Percentiles rank a stretch among this genome's conserved stretches.
phyloP scores from a whole-genome alignment of 2,797 vertebrate genomes.

The Premnoplex brunnescens region DNA sequence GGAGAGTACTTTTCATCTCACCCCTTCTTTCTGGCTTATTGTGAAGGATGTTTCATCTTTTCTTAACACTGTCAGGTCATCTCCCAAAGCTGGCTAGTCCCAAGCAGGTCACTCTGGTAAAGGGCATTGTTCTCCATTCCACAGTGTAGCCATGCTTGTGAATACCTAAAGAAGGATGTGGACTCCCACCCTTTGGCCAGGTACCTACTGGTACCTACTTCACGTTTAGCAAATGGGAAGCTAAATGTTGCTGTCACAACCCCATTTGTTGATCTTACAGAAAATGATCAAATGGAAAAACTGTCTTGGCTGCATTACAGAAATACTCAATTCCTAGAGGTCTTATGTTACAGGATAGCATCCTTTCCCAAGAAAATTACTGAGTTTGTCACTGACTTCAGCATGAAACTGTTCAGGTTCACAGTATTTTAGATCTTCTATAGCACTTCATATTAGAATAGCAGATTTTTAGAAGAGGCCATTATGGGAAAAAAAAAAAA shows the following conservation, averaged over 20 bases:
- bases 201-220: not conserved
- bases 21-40: not conserved
- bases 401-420: not conserved
- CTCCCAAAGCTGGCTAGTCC: not conserved
- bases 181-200: not conserved
- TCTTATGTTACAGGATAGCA: not conserved
- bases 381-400: not conserved
- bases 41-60: not conserved
- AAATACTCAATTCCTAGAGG: not conserved
- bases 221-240: not conserved
- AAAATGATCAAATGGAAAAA: slow-evolving; percentile 7
- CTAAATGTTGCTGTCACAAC: not conserved
- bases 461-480: not conserved
- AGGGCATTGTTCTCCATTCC: not conserved
- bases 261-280: not conserved
- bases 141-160: not conserved
- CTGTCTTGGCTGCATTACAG: not conserved
- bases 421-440: not conserved
- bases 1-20: not conserved
- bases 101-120: not conserved
- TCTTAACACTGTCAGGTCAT: not conserved
- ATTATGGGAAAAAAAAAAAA: not conserved
- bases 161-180: not conserved
- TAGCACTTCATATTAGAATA: not conserved
- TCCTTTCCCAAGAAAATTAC: not conserved